phyloP scores from a whole-genome alignment of 2,113 vertebrate species.

The Eulacestoma nigropectus region DNA sequence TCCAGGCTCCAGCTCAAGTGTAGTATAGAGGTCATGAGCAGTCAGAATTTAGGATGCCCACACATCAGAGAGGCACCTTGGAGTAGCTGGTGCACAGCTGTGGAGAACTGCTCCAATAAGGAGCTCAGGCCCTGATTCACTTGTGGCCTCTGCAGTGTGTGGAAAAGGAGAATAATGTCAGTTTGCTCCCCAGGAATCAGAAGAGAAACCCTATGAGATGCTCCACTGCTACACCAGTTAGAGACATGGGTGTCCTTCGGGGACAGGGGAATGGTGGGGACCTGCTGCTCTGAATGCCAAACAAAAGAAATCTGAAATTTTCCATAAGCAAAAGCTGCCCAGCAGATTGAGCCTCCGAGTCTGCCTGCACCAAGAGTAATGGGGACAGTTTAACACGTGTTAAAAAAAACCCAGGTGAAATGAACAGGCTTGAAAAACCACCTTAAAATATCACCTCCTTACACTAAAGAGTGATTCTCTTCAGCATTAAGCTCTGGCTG shows the following conservation, averaged over 20 bases:
- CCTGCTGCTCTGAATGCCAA: neutral
- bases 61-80: neutral
- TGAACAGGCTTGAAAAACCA: neutral
- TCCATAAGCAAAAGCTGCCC: neutral
- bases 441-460: neutral
- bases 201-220: neutral
- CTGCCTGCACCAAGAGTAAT: neutral
- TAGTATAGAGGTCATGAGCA: neutral
- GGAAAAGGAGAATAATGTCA: neutral
- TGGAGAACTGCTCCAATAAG: neutral
- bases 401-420: neutral
- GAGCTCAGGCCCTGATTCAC: neutral
- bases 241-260: neutral
- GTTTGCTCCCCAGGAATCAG: neutral
- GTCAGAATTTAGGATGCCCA: neutral
- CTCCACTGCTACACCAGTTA: neutral
- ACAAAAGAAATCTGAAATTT: neutral
- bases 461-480: accelerated
- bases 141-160: neutral
- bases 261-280: neutral
- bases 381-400: neutral
- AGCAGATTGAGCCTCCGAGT: neutral
- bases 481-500: neutral
- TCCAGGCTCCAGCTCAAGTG: neutral
- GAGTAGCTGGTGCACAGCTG: neutral